These are phyloP conservation scores for Cyprinodon tularosa DNA, from an alignment of 2,113 vertebrate species.

Conservation along the genomic window DNA sequence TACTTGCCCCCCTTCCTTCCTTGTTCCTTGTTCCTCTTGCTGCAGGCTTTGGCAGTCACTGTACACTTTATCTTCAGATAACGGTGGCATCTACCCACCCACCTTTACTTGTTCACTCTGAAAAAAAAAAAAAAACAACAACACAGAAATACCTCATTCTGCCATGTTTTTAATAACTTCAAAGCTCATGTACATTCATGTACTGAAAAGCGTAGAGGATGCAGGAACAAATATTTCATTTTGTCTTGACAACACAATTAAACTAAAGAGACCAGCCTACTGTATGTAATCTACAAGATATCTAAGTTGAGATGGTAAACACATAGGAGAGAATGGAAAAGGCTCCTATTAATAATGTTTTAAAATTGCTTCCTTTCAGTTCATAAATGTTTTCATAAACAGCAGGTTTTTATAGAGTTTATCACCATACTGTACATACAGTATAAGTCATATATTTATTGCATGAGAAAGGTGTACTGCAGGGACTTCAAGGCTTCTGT, in stretches of 20 bases:
- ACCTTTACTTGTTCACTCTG: conserved; percentile 59
- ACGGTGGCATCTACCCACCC: conserved; percentile 64
- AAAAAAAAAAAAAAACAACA: conserved; percentile 37
- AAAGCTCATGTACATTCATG: conserved; percentile 11
- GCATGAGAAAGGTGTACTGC: no score
- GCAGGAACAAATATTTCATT: conserved; percentile 9
- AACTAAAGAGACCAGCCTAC: conserved; percentile 2
- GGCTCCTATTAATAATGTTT: neutral
- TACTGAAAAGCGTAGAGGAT: conserved; percentile 14
- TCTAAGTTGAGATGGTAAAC: neutral
- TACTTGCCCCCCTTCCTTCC: conserved; percentile 44
- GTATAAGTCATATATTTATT: no score
- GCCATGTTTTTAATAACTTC: conserved; percentile 16
- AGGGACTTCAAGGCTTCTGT: no score
- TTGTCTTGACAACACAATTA: conserved; percentile 26
- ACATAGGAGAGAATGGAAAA: neutral
- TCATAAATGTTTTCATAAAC: neutral
- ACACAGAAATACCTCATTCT: conserved; percentile 45
- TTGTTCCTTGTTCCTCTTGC: conserved; percentile 24
- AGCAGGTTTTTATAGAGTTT: neutral
- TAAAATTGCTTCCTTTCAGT: neutral
- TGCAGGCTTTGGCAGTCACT: conserved; percentile 50
- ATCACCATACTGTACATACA: no score
- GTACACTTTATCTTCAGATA: conserved; percentile 54
- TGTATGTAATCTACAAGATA: neutral